phyloP scores from a whole-genome alignment of 35 echinoderm and acorn worm genomes.

The Ophioderma brevispina region DNA sequence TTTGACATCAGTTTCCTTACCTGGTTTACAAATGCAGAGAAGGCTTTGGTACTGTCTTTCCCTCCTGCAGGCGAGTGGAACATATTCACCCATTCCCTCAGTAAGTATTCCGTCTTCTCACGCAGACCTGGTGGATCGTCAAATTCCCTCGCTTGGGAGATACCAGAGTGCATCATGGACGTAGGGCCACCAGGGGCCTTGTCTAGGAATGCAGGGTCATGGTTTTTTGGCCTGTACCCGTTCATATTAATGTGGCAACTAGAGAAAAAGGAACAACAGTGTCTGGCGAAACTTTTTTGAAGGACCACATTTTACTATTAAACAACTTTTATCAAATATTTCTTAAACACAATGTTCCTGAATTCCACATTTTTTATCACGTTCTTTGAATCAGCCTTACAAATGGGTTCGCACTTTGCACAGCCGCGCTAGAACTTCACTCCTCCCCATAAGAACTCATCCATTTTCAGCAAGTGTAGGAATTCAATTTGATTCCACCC shows the following conservation, averaged over 20 bases:
- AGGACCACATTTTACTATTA: too few species aligned
- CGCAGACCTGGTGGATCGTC: conserved; percentile 95
- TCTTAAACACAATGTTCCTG: too few species aligned
- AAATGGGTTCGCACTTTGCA: too few species aligned
- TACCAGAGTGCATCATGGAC: conserved; percentile 99
- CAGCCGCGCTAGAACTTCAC: too few species aligned
- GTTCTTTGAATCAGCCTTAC: too few species aligned
- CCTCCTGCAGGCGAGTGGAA: conserved; percentile 94
- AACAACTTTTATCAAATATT: too few species aligned
- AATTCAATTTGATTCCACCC: too few species aligned
- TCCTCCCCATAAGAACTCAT: too few species aligned
- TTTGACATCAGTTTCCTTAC: too few species aligned
- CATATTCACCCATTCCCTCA: conserved; percentile 98
- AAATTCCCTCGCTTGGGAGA: conserved; percentile 98
- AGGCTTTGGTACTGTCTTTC: conserved; percentile 91
- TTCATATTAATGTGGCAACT: conserved; percentile 86
- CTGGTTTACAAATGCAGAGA: conserved; percentile 98
- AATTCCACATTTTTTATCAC: too few species aligned
- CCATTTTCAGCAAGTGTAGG: too few species aligned
- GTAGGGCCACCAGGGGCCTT: conserved; percentile 97
- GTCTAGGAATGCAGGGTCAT: conserved; percentile 95
- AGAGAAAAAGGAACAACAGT: conserved; percentile 11
- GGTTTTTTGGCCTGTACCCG: conserved; percentile 90
- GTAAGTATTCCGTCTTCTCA: conserved; percentile 98
- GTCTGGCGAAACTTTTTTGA: too few species aligned